Evolutionary conservation across 2,113 vertebrate genomes (phyloP).

Genomic region (Malurus cyaneus): DNA sequence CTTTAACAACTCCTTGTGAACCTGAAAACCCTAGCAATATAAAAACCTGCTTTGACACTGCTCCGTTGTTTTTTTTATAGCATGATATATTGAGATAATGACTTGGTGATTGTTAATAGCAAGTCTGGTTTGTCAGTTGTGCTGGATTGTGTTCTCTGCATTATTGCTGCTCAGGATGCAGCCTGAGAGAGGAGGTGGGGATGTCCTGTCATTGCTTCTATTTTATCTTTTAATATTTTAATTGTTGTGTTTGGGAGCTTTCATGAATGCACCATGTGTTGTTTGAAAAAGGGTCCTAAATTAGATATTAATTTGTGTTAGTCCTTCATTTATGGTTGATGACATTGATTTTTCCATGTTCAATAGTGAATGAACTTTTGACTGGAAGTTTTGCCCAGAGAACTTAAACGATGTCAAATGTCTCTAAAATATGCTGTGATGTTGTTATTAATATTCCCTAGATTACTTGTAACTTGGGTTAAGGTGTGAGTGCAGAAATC

Average conservation of each 20-base stretch:
- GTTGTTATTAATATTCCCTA: background rate
- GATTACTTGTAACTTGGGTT: background rate
- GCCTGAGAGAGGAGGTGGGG: background rate
- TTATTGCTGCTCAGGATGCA: background rate
- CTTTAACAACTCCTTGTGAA: background rate
- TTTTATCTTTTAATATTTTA: background rate
- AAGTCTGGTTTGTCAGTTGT: background rate
- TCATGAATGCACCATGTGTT: background rate
- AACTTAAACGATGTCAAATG: background rate
- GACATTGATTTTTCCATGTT: constrained; percentile 17
- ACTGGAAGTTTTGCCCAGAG: background rate
- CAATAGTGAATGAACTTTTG: background rate
- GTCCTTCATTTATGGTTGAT: background rate
- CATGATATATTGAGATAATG: background rate
- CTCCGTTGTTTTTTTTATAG: background rate
- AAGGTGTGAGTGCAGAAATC: background rate
- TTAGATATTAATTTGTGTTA: background rate
- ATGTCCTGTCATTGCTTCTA: background rate
- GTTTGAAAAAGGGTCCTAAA: background rate
- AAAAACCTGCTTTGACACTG: background rate
- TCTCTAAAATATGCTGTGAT: background rate
- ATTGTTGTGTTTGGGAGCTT: background rate
- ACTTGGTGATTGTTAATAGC: background rate
- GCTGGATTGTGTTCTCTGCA: background rate
- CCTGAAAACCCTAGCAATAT: background rate